Percentiles rank a stretch among this genome's conserved stretches.
These are phyloP conservation scores for Drosophila ironensis DNA, from an alignment of 1,140 invertebrate species.

Conservation along the genomic window DNA sequence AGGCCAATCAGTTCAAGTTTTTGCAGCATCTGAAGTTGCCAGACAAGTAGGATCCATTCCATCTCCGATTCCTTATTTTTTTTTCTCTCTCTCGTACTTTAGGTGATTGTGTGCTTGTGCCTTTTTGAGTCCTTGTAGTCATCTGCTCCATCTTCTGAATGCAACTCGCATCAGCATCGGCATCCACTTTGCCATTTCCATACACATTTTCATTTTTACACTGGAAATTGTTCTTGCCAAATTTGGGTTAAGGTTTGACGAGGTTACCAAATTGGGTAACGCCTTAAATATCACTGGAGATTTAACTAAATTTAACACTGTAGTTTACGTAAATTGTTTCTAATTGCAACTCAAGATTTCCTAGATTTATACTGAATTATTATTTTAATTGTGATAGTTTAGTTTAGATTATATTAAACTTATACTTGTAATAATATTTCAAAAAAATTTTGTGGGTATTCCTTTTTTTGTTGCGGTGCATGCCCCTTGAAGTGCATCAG, in stretches of 20 bases:
- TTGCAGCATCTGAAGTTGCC: constrained; percentile 11
- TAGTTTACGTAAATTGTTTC: too few relatives aligned
- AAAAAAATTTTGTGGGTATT: background rate
- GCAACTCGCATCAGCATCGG: constrained; percentile 8
- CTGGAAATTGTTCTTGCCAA: too few relatives aligned
- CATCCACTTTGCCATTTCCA: background rate
- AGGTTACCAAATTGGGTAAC: too few relatives aligned
- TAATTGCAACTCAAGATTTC: too few relatives aligned
- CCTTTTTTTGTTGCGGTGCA: background rate
- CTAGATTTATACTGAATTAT: too few relatives aligned
- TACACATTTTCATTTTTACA: background rate
- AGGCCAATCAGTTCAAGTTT: constrained; percentile 19
- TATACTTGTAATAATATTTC: too few relatives aligned
- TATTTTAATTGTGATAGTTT: too few relatives aligned
- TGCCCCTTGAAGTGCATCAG: constrained; percentile 35
- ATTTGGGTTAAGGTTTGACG: too few relatives aligned
- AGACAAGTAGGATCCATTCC: constrained; percentile 32
- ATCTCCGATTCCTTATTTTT: constrained; percentile 2
- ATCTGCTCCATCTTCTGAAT: constrained; percentile 10
- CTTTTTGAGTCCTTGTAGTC: background rate
- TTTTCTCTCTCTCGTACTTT: background rate
- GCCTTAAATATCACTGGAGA: too few relatives aligned
- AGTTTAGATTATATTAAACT: too few relatives aligned
- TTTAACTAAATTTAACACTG: too few relatives aligned
- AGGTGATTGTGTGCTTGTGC: background rate